Conservation (phyloP, 2,888 invertebrate genomes). For the Diabrotica balteata region DNA sequence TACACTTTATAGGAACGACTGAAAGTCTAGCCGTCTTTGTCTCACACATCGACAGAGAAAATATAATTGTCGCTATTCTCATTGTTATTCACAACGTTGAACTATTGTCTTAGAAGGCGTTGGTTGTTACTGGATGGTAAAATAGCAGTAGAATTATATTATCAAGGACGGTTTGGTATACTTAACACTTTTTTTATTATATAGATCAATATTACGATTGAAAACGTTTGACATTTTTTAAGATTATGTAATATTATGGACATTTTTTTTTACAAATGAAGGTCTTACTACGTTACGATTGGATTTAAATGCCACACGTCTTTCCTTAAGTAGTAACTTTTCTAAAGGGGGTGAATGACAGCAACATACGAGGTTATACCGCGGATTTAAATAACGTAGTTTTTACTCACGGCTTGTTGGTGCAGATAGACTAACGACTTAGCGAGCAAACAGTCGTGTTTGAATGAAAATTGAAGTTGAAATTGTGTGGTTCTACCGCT, state of each 20-base stretch:
- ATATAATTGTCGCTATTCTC: constrained; percentile 1
- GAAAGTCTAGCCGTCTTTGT: constrained; percentile 4
- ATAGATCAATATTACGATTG: background rate
- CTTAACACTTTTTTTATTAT: background rate
- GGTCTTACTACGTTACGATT: too few species aligned
- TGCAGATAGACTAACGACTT: too few species aligned
- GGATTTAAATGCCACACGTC: too few species aligned
- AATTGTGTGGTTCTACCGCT: too few species aligned
- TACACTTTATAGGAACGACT: constrained; percentile 2
- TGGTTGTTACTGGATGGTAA: constrained; percentile 10
- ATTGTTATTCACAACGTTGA: constrained; percentile 9
- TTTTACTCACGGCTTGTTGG: too few species aligned
- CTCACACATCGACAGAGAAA: constrained; percentile 10
- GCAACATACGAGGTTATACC: too few species aligned
- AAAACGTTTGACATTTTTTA: background rate
- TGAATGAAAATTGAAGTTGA: too few species aligned
- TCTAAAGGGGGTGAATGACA: too few species aligned
- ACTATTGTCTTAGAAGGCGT: constrained; percentile 13
- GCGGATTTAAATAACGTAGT: too few species aligned
- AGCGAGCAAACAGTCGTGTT: too few species aligned
- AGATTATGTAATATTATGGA: background rate
- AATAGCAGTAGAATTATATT: constrained; percentile 7
- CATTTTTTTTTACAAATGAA: too few species aligned
- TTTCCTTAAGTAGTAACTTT: too few species aligned
- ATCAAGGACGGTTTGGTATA: constrained; percentile 5